These are phyloP conservation scores for Actias luna DNA, from an alignment of 2,888 invertebrate genomes.

Conservation along the genomic window DNA sequence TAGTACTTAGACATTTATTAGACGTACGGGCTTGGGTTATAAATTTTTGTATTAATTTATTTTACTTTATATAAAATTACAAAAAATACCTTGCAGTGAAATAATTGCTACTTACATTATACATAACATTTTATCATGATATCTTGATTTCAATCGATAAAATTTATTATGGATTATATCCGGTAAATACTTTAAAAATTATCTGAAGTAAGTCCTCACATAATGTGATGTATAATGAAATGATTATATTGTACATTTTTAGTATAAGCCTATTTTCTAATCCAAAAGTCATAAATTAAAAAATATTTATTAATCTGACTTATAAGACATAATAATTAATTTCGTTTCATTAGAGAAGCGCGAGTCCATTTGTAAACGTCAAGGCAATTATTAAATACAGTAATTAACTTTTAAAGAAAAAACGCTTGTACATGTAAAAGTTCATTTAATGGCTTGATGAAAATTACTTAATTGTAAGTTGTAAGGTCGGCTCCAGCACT, in stretches of 20 bases:
- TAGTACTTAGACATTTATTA: slow-evolving; percentile 1
- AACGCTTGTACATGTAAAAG: slow-evolving; percentile 37
- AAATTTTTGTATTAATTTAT: background rate
- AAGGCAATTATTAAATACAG: slow-evolving; percentile 3
- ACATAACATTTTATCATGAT: background rate
- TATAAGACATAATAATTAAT: background rate
- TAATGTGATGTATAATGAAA: background rate
- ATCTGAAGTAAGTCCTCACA: background rate
- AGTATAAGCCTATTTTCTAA: background rate
- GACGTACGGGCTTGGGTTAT: background rate
- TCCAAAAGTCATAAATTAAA: background rate
- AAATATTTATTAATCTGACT: background rate
- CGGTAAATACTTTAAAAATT: too few relatives aligned
- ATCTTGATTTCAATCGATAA: background rate
- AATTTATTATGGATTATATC: too few relatives aligned
- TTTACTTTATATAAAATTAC: background rate
- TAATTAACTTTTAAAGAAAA: slow-evolving; percentile 29
- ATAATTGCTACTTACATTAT: background rate
- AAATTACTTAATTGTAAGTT: slow-evolving; percentile 67
- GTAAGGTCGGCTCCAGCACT: slow-evolving; percentile 57
- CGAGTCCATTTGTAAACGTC: background rate
- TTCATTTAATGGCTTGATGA: slow-evolving; percentile 46
- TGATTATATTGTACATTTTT: background rate
- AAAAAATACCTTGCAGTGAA: background rate
- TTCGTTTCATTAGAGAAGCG: background rate